These are phyloP conservation scores for Peucedramus taeniatus DNA, from an alignment of 2,113 vertebrate genomes.

Conservation along the genomic window DNA sequence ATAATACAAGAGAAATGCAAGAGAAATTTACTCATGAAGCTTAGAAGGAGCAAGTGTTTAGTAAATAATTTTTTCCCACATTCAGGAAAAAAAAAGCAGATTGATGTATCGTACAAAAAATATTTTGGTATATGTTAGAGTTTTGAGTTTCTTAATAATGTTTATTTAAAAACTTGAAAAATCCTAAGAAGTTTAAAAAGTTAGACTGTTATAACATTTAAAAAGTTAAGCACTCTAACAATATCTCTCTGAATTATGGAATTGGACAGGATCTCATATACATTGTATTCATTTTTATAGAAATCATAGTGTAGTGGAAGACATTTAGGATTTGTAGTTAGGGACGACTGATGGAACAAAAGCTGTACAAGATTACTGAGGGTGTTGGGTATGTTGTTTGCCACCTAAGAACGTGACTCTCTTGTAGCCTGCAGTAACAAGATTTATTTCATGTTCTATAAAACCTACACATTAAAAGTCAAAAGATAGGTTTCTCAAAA, in stretches of 20 bases:
- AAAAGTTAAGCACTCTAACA: not conserved
- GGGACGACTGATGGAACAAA: not conserved
- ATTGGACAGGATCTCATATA: not conserved
- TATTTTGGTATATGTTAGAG: not conserved
- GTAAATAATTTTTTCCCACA: not conserved
- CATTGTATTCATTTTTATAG: not conserved
- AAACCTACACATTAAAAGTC: not conserved
- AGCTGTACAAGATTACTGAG: not conserved
- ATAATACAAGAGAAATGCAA: not conserved
- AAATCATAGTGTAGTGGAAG: not conserved
- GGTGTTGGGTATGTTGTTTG: not conserved
- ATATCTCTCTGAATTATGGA: not conserved
- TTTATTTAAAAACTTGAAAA: not conserved
- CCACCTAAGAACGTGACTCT: not conserved
- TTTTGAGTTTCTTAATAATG: not conserved
- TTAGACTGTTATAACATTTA: not conserved
- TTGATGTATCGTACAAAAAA: not conserved
- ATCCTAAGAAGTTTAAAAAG: not conserved
- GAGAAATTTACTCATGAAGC: not conserved
- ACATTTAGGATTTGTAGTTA: not conserved
- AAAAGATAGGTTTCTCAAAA: not conserved
- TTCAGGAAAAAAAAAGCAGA: not conserved
- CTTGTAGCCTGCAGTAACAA: not conserved
- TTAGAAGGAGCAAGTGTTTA: not conserved
- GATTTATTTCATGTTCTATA: not conserved